Conservation (phyloP, 2,113 vertebrate species). For the Eulemur rufifrons region DNA sequence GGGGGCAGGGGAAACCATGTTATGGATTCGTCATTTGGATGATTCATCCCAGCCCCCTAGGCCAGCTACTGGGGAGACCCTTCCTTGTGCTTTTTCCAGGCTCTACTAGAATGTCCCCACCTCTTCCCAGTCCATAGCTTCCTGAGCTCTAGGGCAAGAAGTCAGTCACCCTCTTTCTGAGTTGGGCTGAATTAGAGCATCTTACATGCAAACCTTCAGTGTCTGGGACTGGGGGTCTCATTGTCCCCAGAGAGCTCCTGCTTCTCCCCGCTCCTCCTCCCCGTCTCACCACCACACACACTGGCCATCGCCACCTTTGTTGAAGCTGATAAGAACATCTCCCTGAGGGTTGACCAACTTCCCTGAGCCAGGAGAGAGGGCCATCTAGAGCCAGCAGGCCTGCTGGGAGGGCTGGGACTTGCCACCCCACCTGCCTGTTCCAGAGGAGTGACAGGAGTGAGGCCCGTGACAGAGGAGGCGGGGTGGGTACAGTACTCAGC, state of each 20-base stretch:
- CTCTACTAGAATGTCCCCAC: background rate
- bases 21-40: background rate
- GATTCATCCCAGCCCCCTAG: constrained; percentile 34
- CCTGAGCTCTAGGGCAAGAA: background rate
- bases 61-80: constrained; percentile 34
- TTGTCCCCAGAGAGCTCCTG: background rate
- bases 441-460: background rate
- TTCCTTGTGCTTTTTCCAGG: background rate
- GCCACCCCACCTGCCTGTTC: background rate
- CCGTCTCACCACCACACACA: background rate
- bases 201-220: background rate
- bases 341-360: background rate
- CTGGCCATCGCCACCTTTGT: background rate
- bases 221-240: background rate
- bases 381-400: background rate
- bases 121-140: background rate
- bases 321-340: background rate
- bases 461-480: background rate
- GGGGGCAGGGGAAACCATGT: background rate
- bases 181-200: background rate
- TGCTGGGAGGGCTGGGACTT: background rate
- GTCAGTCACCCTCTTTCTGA: background rate
- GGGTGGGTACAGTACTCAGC: background rate
- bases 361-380: background rate
- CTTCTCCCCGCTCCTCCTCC: background rate